Conservation (phyloP, 1,140 invertebrate species). For the Metopolophium dirhodum region DNA sequence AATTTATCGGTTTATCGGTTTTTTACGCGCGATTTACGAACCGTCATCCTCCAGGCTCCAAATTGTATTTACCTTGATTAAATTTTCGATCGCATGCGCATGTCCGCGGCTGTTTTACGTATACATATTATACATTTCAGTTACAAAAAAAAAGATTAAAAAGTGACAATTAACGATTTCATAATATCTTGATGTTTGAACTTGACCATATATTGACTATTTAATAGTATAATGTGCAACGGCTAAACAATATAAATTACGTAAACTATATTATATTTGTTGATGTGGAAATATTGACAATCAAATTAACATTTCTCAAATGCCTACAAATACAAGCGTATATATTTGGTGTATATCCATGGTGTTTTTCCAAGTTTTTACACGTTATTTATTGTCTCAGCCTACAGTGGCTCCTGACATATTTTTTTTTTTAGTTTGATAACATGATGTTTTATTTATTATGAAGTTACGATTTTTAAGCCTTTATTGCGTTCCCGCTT, state of each 20-base stretch:
- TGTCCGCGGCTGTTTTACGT: background rate
- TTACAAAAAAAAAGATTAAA: background rate
- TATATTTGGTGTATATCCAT: background rate
- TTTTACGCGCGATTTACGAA: background rate
- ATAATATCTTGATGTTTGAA: no score
- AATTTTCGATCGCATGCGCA: background rate
- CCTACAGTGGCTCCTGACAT: background rate
- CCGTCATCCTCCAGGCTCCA: background rate
- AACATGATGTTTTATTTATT: background rate
- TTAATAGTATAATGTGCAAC: no score
- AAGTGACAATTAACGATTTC: background rate
- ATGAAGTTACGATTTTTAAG: background rate
- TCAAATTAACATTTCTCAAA: background rate
- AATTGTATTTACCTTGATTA: background rate
- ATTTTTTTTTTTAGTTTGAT: background rate
- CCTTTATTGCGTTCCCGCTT: background rate
- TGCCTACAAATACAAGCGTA: background rate
- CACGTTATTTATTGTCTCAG: background rate
- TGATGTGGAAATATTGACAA: conserved; percentile 7
- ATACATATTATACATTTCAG: background rate
- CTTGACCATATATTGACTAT: no score
- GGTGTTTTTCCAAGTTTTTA: background rate
- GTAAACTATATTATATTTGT: background rate
- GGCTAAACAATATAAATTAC: background rate
- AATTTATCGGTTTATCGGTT: background rate